Evolutionary conservation across 2,888 invertebrate genomes (phyloP).

Genomic region (Bibio marci): DNA sequence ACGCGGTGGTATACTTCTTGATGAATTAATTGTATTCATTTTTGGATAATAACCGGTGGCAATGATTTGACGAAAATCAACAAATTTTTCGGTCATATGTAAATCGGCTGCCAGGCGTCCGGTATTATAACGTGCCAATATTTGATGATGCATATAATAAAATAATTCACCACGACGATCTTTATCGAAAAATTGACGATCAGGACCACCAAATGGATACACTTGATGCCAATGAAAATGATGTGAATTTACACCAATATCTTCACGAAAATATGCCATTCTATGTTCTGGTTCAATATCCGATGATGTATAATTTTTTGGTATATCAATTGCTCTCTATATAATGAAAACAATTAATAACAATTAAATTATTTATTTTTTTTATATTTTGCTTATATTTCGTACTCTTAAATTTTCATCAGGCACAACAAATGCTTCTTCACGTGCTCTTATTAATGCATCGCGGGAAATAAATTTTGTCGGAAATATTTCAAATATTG

Average conservation of each 20-base stretch:
- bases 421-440: conserved; percentile 31
- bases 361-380: too few relatives aligned
- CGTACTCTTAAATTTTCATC: too few relatives aligned
- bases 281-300: conserved; percentile 24
- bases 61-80: background rate
- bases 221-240: conserved; percentile 30
- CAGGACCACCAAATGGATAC: conserved; percentile 17
- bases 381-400: too few relatives aligned
- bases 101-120: conserved; percentile 4
- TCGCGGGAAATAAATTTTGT: conserved; percentile 44
- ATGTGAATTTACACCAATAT: conserved; percentile 23
- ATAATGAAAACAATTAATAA: too few relatives aligned
- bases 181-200: conserved; percentile 14
- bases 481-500: conserved; percentile 47
- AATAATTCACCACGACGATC: conserved; percentile 27
- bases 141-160: conserved; percentile 28
- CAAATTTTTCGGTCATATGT: background rate
- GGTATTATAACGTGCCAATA: conserved; percentile 17
- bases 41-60: conserved; percentile 5
- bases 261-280: conserved; percentile 26
- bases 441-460: conserved; percentile 38
- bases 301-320: conserved; percentile 21
- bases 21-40: background rate
- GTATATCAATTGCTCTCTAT: conserved; percentile 16
- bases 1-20: conserved; percentile 4